A percentile compares a stretch with the other conserved stretches of the same genome.
Evolutionary conservation across 1,140 invertebrate species (phyloP).

Genomic region (Pectinophora gossypiella): DNA sequence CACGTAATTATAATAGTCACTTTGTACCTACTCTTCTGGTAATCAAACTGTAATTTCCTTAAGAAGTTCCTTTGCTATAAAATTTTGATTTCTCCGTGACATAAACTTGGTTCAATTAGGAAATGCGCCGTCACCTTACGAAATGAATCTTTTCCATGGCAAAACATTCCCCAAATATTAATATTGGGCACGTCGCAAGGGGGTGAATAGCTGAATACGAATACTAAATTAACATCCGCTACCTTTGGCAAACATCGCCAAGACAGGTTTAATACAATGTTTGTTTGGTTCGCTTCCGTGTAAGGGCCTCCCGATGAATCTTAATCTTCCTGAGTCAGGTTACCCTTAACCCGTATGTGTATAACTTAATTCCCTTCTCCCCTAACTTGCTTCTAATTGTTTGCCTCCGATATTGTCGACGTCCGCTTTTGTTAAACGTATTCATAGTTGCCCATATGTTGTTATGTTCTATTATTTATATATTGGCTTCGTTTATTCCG

Average conservation of each 20-base stretch:
- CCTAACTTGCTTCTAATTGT: slow-evolving; percentile 69
- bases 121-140: not conserved
- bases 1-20: too few relatives aligned
- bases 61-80: too few relatives aligned
- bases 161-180: slow-evolving; percentile 47
- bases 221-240: slow-evolving; percentile 71
- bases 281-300: slow-evolving; percentile 56
- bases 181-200: slow-evolving; percentile 50
- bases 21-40: too few relatives aligned
- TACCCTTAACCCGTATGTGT: slow-evolving; percentile 69
- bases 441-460: slow-evolving; percentile 16
- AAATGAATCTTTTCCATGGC: slow-evolving; percentile 30
- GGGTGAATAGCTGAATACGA: slow-evolving; percentile 51
- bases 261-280: slow-evolving; percentile 69
- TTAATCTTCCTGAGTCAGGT: slow-evolving; percentile 73
- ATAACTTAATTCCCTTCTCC: slow-evolving; percentile 67
- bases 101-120: not conserved
- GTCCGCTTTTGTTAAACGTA: slow-evolving; percentile 25
- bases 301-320: slow-evolving; percentile 71
- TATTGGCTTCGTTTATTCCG: not conserved
- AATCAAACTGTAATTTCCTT: too few relatives aligned
- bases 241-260: slow-evolving; percentile 66
- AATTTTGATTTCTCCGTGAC: not conserved
- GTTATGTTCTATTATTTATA: not conserved
- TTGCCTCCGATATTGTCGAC: slow-evolving; percentile 69